Percentiles rank a stretch among this genome's conserved stretches.
Evolutionary conservation across 2,113 vertebrate genomes (phyloP).

Genomic region (cat (Felis catus)): F.catus_Fca126_mat1.0 CM031417.1:69602501-69603000

Average conservation of each 20-base stretch:
- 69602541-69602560: too few relatives aligned
- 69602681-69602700: too few relatives aligned
- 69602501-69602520: too few relatives aligned
- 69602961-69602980: slow-evolving; percentile 15
- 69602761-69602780: not conserved
- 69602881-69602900: slow-evolving; percentile 17
- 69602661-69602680: too few relatives aligned
- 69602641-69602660: too few relatives aligned
- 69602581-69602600: too few relatives aligned
- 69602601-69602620: too few relatives aligned
- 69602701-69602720: slow-evolving; percentile 1
- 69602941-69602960: slow-evolving; percentile 34
- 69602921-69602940: not conserved
- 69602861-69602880: not conserved
- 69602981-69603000: slow-evolving; percentile 38
- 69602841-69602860: not conserved
- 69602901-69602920: slow-evolving; percentile 35
- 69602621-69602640: too few relatives aligned
- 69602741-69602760: slow-evolving; percentile 2
- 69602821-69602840: slow-evolving; percentile 13
- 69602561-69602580: too few relatives aligned
- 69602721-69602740: not conserved
- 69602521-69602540: too few relatives aligned
- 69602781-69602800: slow-evolving; percentile 16
- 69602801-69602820: not conserved